Evolutionary conservation across 1,140 invertebrate species (phyloP).

Genomic region (Brachionus asplanchnoidis): DNA sequence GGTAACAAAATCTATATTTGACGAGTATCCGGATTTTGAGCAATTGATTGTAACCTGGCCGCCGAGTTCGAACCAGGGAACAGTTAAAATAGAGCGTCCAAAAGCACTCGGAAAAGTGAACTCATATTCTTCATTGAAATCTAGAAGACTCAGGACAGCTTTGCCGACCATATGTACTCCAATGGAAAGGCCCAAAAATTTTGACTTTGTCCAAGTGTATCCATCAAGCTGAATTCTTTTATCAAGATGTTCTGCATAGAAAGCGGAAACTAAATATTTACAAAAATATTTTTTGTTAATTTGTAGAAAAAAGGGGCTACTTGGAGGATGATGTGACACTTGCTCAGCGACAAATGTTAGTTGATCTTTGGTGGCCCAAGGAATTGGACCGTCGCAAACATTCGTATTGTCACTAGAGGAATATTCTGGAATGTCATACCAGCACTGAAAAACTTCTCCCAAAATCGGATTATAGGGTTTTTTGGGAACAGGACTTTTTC

Average conservation of each 20-base stretch:
- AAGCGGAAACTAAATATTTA: slow-evolving; percentile 56
- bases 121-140: slow-evolving; percentile 59
- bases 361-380: slow-evolving; percentile 52
- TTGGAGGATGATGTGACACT: slow-evolving; percentile 57
- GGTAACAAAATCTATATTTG: slow-evolving; percentile 59
- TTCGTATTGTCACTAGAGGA: neutral
- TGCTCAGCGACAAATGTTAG: slow-evolving; percentile 57
- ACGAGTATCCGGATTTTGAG: slow-evolving; percentile 60
- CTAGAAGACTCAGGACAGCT: slow-evolving; percentile 57
- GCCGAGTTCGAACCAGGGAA: slow-evolving; percentile 61
- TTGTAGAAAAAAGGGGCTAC: slow-evolving; percentile 44
- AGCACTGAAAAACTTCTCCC: slow-evolving; percentile 57
- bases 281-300: neutral
- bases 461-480: slow-evolving; percentile 59
- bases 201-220: slow-evolving; percentile 62
- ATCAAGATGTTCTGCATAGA: slow-evolving; percentile 59
- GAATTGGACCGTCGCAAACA: slow-evolving; percentile 50
- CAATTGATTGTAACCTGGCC: slow-evolving; percentile 57
- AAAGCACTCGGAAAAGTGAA: slow-evolving; percentile 61
- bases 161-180: slow-evolving; percentile 61
- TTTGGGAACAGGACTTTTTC: slow-evolving; percentile 75
- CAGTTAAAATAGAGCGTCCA: slow-evolving; percentile 52
- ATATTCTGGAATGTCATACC: slow-evolving; percentile 47
- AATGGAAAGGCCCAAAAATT: slow-evolving; percentile 61
- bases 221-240: slow-evolving; percentile 58